These are phyloP conservation scores for Ctenodactylus gundi DNA, from an alignment of 2,113 vertebrate genomes.

Conservation along the genomic window DNA sequence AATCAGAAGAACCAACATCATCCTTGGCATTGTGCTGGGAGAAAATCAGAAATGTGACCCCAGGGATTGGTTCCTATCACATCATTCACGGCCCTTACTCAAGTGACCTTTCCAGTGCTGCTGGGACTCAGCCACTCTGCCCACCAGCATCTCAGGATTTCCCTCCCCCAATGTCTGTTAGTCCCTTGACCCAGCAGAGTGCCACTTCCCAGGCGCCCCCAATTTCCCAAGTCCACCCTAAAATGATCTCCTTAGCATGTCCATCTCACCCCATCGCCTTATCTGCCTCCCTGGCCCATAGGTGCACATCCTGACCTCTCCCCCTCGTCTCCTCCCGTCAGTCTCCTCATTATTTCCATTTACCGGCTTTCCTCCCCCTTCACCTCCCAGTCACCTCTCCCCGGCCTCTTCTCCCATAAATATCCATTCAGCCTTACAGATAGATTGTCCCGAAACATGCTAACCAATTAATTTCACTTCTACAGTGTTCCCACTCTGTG, in stretches of 20 bases:
- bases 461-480: constrained; percentile 60
- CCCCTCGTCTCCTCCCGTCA: constrained; percentile 36
- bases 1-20: not conserved
- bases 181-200: not conserved
- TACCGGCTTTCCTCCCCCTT: constrained; percentile 48
- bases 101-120: not conserved
- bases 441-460: constrained; percentile 61
- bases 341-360: constrained; percentile 57
- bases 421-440: constrained; percentile 66
- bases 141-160: not conserved
- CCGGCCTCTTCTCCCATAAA: constrained; percentile 63
- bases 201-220: not conserved
- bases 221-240: not conserved
- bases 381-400: constrained; percentile 72
- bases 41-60: not conserved
- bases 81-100: accelerated
- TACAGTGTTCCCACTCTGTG: not conserved
- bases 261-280: not conserved
- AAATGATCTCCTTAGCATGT: not conserved
- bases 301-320: constrained; percentile 22
- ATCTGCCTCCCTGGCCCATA: not conserved
- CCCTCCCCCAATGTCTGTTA: not conserved
- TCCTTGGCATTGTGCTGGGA: not conserved
- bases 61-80: accelerated
- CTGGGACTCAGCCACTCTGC: not conserved